Evolutionary conservation across 2,888 invertebrate species (phyloP), one percentile per base, ranked within the genome.

Genomic region (Pomacea canaliculata): DNA sequence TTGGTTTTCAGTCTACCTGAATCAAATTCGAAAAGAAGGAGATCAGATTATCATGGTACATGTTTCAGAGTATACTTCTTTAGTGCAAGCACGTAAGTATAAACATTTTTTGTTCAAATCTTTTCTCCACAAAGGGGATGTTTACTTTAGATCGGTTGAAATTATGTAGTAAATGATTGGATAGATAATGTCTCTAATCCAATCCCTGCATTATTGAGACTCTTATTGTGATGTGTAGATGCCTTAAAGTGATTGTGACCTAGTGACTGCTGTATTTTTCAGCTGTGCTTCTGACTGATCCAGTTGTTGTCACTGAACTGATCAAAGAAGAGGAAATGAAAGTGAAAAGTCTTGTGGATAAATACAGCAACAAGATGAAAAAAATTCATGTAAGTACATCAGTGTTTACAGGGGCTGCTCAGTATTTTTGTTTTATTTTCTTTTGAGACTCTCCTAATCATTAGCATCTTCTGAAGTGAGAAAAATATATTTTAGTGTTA

Each of bases 41-140:
- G 83, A 83, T 73, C 51, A 76, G 19, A 74, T 83, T 10, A 69
- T 80, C n/a, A 66, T 83, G n/a, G 80, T 83, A 5, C 81, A 83
- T 74, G 81, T 82, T 7, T 81, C 83, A 37, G 83, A 83, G 65
- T 80, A 78, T 51, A 75, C 79, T 16, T 78, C 81, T 48, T 63
- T 82, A 19, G 76, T 82, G n/a, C 81, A 82, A 74, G 81, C 83
- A 62, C 80, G 83, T 82, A 74, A 82, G 83, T 80, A 37, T 37
- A 37, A 37, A 37, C 16, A n/a, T n/a, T 37, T 69, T 72, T 46
- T 71, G 5, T 18, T 71, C 23, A 70, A 7, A 18, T 48, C 49
- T 70, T 48, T 23, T 49, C 18, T 70, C 49, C 16, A 13, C 48
- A 48, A 48, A 7, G 49, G 49, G 37, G 37, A 37, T 37, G 37